Conservation (phyloP, 2,113 vertebrate species). For the Xerus inauris region DNA sequence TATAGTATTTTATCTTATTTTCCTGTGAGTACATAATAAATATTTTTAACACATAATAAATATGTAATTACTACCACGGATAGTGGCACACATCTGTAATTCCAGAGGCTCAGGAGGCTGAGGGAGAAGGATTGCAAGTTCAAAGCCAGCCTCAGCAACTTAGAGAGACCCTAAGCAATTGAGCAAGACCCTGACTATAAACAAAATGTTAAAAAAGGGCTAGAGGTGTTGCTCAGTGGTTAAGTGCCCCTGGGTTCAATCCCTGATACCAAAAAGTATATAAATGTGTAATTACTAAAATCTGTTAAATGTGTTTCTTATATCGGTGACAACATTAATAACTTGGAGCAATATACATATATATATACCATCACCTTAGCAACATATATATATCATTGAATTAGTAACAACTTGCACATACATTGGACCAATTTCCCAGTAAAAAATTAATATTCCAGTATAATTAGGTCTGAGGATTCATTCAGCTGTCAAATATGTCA, state of each 20-base stretch:
- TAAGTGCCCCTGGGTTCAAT: no score
- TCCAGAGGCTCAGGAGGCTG: no score
- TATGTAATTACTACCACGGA: background rate
- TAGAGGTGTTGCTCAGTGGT: no score
- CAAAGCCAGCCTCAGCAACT: no score
- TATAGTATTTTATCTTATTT: background rate
- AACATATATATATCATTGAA: no score
- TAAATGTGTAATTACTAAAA: slow-evolving; percentile 12
- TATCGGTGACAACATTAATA: background rate
- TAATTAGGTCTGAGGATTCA: slow-evolving; percentile 9
- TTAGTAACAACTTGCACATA: background rate
- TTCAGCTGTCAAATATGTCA: slow-evolving; percentile 41
- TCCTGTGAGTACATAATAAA: background rate
- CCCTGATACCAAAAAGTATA: no score
- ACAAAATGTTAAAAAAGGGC: no score
- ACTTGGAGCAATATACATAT: background rate
- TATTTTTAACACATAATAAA: background rate
- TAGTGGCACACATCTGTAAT: no score
- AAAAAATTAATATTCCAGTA: background rate
- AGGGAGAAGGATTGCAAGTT: no score
- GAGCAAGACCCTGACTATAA: no score
- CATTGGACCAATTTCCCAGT: background rate
- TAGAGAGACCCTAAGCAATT: no score
- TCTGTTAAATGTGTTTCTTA: background rate
- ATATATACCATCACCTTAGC: no score